Evolutionary conservation across 2,888 invertebrate species (phyloP).

Genomic region (Mongoloraphidia duomilia): DNA sequence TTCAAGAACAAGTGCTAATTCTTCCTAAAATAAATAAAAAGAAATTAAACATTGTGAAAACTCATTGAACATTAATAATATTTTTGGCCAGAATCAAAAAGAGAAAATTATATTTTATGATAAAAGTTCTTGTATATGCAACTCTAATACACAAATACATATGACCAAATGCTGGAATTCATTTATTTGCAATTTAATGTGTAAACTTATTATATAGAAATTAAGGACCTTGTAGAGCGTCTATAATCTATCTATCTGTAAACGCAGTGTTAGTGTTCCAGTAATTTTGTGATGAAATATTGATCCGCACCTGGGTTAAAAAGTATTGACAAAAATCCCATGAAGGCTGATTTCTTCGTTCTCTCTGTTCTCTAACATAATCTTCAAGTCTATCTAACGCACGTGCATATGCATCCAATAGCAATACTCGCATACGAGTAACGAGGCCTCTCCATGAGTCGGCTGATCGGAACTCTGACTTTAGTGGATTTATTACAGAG

Average conservation of each 20-base stretch:
- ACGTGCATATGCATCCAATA: conserved; percentile 75
- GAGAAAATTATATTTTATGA: too few relatives aligned
- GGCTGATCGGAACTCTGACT: conserved; percentile 74
- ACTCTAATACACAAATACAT: too few relatives aligned
- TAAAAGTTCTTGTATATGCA: too few relatives aligned
- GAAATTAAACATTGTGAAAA: too few relatives aligned
- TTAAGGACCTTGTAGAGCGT: too few relatives aligned
- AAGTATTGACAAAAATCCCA: conserved; percentile 96
- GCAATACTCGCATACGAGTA: conserved; percentile 64
- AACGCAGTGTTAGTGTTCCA: neutral
- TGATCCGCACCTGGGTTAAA: conserved; percentile 69
- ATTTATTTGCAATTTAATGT: neutral
- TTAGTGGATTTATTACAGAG: conserved; percentile 80
- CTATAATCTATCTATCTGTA: too few relatives aligned
- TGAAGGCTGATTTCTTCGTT: conserved; percentile 73
- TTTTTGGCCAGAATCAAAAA: too few relatives aligned
- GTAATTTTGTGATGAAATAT: neutral
- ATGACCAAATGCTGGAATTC: neutral
- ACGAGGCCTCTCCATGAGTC: conserved; percentile 84
- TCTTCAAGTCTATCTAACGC: conserved; percentile 80
- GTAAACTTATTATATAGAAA: conserved; percentile 1
- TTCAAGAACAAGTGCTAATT: conserved; percentile 86
- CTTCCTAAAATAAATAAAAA: conserved; percentile 51
- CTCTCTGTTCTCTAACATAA: conserved; percentile 75
- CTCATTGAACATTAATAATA: too few relatives aligned